Conservation (phyloP, 2,113 vertebrate genomes). For the Paraplagusia blochii region DNA sequence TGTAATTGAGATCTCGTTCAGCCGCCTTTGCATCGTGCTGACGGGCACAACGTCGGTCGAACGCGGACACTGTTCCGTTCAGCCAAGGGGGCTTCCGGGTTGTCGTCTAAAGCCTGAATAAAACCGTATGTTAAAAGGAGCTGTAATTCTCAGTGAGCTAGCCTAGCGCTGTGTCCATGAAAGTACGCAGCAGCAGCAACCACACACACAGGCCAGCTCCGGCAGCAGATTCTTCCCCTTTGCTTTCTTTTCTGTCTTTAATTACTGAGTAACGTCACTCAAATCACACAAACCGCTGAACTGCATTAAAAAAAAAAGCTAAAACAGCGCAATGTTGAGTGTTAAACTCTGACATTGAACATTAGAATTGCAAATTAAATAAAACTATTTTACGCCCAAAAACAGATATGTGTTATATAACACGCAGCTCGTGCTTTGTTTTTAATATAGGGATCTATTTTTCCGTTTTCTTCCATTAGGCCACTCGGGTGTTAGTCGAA, state of each 20-base stretch:
- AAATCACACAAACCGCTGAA: conserved; percentile 31
- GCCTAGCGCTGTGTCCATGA: conserved; percentile 49
- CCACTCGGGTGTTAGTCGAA: conserved; percentile 78
- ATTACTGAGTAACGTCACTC: conserved; percentile 12
- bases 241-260: conserved; percentile 63
- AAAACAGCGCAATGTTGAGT: conserved; percentile 50
- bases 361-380: conserved; percentile 42
- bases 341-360: conserved; percentile 47
- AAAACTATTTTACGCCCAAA: conserved; percentile 57
- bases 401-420: conserved; percentile 59
- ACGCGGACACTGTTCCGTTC: conserved; percentile 22
- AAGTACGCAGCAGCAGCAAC: conserved; percentile 63
- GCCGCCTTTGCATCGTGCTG: conserved; percentile 55
- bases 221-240: conserved; percentile 28
- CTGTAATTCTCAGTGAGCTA: conserved; percentile 56
- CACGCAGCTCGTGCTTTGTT: conserved; percentile 67
- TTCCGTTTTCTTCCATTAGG: conserved; percentile 67
- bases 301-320: conserved; percentile 13
- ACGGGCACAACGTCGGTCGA: conserved; percentile 27
- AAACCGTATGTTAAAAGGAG: conserved; percentile 35
- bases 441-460: conserved; percentile 68
- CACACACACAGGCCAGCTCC: conserved; percentile 48
- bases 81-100: conserved; percentile 15
- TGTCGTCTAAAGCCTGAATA: conserved; percentile 37
- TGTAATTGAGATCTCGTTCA: conserved; percentile 50